Base-by-base conservation (phyloP, 2,797 vertebrate genomes). In the Semaprochilodus insignis region DNA sequence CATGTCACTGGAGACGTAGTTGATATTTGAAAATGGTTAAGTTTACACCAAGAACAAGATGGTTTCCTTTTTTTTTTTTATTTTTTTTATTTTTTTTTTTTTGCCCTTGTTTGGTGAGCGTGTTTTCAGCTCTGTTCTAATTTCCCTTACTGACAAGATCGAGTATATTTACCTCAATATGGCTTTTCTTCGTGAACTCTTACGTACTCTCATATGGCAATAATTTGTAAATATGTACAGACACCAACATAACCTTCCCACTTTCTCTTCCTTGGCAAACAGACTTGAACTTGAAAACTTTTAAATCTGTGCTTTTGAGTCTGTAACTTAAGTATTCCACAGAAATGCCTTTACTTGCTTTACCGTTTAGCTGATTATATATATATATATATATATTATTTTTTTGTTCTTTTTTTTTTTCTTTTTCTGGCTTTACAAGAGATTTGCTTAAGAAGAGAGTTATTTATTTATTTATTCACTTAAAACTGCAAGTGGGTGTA, bases 151-250 rank as follows among this genome's bases (percentile, higher is more conserved):
- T 52, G 65, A 70, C 78, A 76, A 16, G 57, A 67, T 55, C 60
- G 54, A 44, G 23, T 31, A 54, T 74, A 73, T 83, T 85, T 83
- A 83, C 81, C 85, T 85, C 75, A 69, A 19, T 80, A 54, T 69
- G 78, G 67, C 78, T 87, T 78, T 80, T 94, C 92, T 92, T 93
- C 93, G 87, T 93, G 91, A 63, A 74, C 19, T 93, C 93, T 76
- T 65, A 67, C 76, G 31, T 72, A 62, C 74, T 85, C 85, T 86
- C 71, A n/a, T 73, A 95, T 95, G 95, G 96, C 96, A 97, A 97
- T 97, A 97, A 97, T 96, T 94, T 96, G 95, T 95, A 95, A 90
- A 91, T 91, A 90, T 91, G 91, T 91, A 90, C 87, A 95, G 92
- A 94, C 90, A 92, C 34, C 76, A 60, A 73, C 59, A 63, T 75